Conservation (phyloP, 2,113 vertebrate species). For the Anoura caudifer region DNA sequence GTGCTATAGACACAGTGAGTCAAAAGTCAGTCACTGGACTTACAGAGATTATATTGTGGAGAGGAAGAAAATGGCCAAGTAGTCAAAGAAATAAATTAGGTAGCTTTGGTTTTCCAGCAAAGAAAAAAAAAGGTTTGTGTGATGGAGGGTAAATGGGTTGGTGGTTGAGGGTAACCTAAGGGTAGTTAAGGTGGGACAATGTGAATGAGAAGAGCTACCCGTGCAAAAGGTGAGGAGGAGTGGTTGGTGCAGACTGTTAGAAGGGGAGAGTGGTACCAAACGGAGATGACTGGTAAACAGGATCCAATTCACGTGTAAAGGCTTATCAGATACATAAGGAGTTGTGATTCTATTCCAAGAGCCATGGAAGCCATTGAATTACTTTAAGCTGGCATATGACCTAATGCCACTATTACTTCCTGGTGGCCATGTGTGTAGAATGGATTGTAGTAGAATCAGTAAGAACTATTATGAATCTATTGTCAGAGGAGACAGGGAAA, state of each 20-base stretch:
- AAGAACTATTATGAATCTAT: background rate
- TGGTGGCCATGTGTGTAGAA: background rate
- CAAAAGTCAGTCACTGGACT: background rate
- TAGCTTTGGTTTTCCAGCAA: background rate
- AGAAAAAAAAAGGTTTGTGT: background rate
- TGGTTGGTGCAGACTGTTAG: background rate
- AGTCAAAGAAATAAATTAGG: background rate
- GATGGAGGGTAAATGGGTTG: background rate
- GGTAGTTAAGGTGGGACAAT: background rate
- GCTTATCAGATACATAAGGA: background rate
- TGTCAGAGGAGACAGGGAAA: background rate
- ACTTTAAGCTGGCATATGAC: background rate
- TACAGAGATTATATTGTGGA: background rate
- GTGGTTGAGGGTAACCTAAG: background rate
- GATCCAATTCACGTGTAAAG: background rate
- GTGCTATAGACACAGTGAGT: background rate
- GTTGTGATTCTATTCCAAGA: background rate
- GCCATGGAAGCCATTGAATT: background rate
- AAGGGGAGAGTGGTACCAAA: background rate
- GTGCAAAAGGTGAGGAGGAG: background rate
- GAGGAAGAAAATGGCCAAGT: background rate
- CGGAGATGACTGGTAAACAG: background rate
- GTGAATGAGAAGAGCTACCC: background rate
- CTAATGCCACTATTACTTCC: background rate
- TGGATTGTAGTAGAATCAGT: background rate